These are phyloP conservation scores for Ciona savignyi DNA, from an alignment of 23 tunicate genomes.

Conservation along the genomic window DNA sequence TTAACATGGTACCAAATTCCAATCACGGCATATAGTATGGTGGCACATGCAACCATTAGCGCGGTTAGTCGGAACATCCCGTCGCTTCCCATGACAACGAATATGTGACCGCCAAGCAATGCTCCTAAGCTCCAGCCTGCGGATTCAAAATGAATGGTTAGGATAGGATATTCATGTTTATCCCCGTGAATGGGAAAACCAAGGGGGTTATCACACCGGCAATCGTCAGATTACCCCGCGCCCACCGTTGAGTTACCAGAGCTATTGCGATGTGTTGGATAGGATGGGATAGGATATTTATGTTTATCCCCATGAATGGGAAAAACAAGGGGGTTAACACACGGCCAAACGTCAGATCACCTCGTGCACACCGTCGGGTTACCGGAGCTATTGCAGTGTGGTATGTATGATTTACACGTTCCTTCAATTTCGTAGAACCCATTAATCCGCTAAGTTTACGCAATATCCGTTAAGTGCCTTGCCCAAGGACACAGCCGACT, in stretches of 20 bases:
- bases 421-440: no score
- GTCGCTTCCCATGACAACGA: background rate
- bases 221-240: no score
- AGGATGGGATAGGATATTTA: background rate
- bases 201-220: no score
- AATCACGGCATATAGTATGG: background rate
- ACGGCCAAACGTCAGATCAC: no score
- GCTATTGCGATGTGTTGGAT: background rate
- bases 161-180: no score
- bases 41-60: background rate
- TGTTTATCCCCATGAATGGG: no score
- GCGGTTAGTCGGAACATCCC: background rate
- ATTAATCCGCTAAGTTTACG: background rate
- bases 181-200: no score
- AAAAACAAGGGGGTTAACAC: no score
- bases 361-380: no score
- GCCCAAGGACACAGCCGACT: background rate
- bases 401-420: no score
- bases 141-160: background rate
- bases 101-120: slow-evolving; percentile 2
- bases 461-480: background rate
- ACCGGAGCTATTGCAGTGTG: no score
- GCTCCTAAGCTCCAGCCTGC: slow-evolving; percentile 1
- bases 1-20: background rate
- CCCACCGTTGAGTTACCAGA: background rate